Conservation (phyloP, 2,888 invertebrate species). For the Drosophila pseudotakahashii region DNA sequence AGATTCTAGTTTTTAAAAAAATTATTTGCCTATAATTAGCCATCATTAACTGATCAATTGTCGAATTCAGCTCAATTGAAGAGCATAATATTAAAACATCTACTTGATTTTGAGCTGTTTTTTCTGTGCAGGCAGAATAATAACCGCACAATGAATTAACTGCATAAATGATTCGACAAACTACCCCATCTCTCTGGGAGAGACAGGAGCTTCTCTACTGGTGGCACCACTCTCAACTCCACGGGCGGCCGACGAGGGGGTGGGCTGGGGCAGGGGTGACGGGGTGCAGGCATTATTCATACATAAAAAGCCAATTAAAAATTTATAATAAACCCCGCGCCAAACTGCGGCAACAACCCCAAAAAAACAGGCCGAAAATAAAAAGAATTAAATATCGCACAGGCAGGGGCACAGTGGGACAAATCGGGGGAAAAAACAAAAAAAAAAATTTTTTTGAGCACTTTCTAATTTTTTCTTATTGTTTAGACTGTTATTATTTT, state of each 20-base stretch:
- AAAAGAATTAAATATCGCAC: conserved; percentile 52
- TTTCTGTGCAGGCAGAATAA: conserved; percentile 21
- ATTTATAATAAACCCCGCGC: conserved; percentile 78
- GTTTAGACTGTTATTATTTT: too few relatives aligned
- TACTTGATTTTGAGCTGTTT: conserved; percentile 16
- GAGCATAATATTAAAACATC: neutral
- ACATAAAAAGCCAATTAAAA: conserved; percentile 80
- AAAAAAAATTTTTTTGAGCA: too few relatives aligned
- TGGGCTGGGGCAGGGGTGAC: conserved; percentile 4
- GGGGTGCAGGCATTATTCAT: conserved; percentile 69
- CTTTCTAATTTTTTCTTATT: neutral
- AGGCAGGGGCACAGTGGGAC: conserved; percentile 54
- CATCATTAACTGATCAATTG: neutral
- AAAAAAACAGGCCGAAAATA: conserved; percentile 44
- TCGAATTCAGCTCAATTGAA: neutral
- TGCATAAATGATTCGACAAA: conserved; percentile 68
- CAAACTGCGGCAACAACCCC: conserved; percentile 66
- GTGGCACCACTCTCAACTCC: conserved; percentile 28
- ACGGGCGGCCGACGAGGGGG: neutral
- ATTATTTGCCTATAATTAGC: too few relatives aligned
- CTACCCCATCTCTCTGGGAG: conserved; percentile 31
- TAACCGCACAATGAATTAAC: conserved; percentile 75
- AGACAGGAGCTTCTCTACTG: conserved; percentile 40
- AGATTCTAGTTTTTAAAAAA: too few relatives aligned
- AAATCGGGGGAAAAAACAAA: neutral